Percentiles rank a stretch among this genome's conserved stretches.
Conservation (phyloP, 2,113 vertebrate species). For the Burhinus bistriatus region DNA sequence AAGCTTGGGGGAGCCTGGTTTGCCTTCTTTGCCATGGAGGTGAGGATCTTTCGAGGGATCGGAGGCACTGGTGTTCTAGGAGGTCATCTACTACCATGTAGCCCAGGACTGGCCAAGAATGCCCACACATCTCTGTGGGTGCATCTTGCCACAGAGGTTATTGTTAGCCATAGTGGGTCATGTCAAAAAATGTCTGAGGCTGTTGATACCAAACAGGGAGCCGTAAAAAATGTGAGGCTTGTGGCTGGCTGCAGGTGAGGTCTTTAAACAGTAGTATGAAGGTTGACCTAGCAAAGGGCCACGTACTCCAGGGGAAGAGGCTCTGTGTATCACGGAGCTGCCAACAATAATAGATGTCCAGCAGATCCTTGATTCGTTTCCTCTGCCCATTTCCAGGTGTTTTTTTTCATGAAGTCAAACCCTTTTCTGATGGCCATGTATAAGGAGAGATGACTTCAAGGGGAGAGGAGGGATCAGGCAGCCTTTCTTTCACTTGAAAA, state of each 20-base stretch:
- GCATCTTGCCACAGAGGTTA: not conserved
- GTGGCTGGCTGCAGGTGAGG: not conserved
- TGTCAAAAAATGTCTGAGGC: not conserved
- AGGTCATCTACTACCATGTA: not conserved
- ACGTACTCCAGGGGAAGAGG: not conserved
- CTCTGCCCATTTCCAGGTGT: not conserved
- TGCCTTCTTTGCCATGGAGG: not conserved
- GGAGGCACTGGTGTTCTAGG: not conserved
- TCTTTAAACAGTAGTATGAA: not conserved
- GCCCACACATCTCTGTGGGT: not conserved
- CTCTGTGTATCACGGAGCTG: not conserved
- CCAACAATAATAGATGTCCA: not conserved
- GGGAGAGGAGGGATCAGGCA: not conserved
- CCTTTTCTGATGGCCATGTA: not conserved
- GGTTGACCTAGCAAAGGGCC: not conserved
- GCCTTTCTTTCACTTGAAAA: not conserved
- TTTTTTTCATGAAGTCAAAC: not conserved
- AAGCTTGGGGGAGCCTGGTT: not conserved
- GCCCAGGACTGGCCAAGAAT: not conserved
- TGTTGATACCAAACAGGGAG: not conserved
- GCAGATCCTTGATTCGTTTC: not conserved
- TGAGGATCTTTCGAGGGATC: not conserved
- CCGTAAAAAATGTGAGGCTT: not conserved
- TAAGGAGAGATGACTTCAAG: not conserved
- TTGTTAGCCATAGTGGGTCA: not conserved